Evolutionary conservation across 2,888 invertebrate genomes (phyloP).

Genomic region (Bimastos eiseni): DNA sequence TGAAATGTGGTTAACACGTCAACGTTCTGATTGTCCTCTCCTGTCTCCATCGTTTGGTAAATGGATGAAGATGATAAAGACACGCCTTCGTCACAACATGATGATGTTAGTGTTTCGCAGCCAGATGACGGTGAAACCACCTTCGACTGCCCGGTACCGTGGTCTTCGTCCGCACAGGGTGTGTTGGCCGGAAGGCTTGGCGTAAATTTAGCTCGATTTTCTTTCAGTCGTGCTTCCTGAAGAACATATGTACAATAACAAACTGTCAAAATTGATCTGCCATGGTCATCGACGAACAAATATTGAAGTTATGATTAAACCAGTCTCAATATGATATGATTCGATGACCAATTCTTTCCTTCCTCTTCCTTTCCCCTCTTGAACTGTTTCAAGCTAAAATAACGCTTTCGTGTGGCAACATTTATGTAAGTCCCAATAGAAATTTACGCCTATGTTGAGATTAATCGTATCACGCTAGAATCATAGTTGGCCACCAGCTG

Average conservation of each 20-base stretch:
- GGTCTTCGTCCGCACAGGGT: not conserved
- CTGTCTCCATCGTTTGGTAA: not conserved
- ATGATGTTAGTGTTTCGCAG: not conserved
- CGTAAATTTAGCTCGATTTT: not conserved
- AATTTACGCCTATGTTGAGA: too few relatives aligned
- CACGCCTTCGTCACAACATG: not conserved
- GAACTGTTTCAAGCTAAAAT: not conserved
- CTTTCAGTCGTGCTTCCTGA: not conserved
- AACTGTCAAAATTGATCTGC: not conserved
- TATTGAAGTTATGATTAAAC: not conserved
- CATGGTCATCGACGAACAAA: not conserved
- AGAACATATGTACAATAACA: not conserved
- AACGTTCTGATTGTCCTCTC: not conserved
- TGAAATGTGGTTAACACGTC: not conserved
- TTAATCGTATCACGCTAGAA: too few relatives aligned
- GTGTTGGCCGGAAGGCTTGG: not conserved
- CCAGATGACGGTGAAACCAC: not conserved
- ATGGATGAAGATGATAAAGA: not conserved
- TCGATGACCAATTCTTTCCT: not conserved
- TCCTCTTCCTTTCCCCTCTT: not conserved
- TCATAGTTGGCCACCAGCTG: too few relatives aligned
- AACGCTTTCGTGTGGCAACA: not conserved
- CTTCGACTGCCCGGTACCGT: not conserved
- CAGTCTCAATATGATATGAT: not conserved
- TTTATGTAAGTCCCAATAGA: too few relatives aligned